Base-by-base conservation (phyloP, 2,888 invertebrate species). In the Apamea monoglypha region DNA sequence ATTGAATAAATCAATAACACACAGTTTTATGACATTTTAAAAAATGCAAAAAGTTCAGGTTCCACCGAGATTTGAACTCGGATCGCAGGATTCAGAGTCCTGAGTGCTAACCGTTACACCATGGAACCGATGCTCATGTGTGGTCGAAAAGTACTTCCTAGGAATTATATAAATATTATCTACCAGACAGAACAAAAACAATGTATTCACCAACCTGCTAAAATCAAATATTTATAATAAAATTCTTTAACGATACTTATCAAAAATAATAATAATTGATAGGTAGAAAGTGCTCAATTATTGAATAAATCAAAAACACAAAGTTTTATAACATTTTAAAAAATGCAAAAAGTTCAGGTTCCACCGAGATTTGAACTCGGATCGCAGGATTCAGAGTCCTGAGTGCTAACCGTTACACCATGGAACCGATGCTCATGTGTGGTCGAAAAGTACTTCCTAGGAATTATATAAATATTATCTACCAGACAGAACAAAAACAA, bases 341-440 rank as follows among this genome's bases (percentile, higher is more conserved):
- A 63, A 36, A n/a, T 1, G 1, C n/a, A 71, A 92, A 91, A 91
- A 85, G 21, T 10, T 68, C 94, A 96, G 98, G 98, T 98, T 97
- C 98, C 98, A 98, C 98, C 98, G 98, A 98, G 98, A 98, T 98
- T 98, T 98, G 98, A 98, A 98, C 98, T 98, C 98, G 98, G 98
- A 98, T 98, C 98, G 98, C 98, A 98, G 98, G 98, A 98, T 98
- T 98, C 98, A 98, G 97, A 98, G 98, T 98, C 98, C 98, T 98
- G 98, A 98, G 98, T 98, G 98, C 98, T 98, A 97, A 98, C 98
- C 98, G 97, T 98, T 98, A 98, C 97, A 96, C 96, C 96, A 96
- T 96, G 96, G 96, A 95, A 96, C 95, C 95, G 91, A 79, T 82
- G 21, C 25, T 8, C 14, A 16, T 7, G 61, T 3, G 1, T 3